Conservation (phyloP, 1,140 invertebrate species). For the Pachypsylla venusta region DNA sequence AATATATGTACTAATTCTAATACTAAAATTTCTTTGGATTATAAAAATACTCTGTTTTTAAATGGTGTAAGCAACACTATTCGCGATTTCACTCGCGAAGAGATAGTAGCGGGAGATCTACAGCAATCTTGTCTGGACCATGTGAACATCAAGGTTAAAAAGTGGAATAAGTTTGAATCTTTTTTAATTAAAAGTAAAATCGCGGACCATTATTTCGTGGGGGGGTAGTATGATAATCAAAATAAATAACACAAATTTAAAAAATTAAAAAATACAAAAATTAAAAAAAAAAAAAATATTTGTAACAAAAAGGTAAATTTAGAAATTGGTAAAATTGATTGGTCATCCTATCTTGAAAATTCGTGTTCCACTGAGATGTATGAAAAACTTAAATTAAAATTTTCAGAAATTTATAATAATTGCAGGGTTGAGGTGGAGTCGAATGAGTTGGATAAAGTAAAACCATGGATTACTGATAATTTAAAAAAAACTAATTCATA, state of each 20-base stretch:
- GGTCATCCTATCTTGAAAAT: not conserved
- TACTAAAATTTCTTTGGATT: not conserved
- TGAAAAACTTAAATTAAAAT: not conserved
- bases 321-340: conserved; percentile 3
- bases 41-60: not conserved
- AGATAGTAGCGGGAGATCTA: not conserved
- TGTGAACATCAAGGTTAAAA: not conserved
- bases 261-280: not conserved
- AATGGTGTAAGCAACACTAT: not conserved
- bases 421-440: not conserved
- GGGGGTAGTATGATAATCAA: too few species aligned
- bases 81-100: not conserved
- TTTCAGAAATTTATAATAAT: not conserved
- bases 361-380: not conserved
- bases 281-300: not conserved
- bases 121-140: not conserved
- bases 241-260: too few species aligned
- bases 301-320: not conserved
- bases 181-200: not conserved
- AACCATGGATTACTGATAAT: not conserved
- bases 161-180: not conserved
- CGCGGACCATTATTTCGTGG: not conserved
- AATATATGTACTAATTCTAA: not conserved
- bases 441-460: not conserved
- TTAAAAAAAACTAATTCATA: not conserved